Base-by-base conservation (phyloP, 2,888 invertebrate species). In the Thera obeliscata region DNA sequence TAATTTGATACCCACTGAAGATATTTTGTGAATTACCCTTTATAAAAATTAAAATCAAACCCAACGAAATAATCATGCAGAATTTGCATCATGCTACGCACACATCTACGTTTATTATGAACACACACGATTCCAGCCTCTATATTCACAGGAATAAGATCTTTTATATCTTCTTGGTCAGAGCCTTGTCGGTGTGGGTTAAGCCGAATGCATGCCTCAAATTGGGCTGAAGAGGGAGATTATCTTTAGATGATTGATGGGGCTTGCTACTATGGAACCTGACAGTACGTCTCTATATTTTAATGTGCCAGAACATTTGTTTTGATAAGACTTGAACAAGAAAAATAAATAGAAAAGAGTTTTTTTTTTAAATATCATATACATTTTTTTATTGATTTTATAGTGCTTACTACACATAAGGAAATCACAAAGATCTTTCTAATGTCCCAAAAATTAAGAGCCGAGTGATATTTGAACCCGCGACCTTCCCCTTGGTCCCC, bases 191-290 rank as follows among this genome's bases (percentile, higher is more conserved):
- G 80, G 89, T 89, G 87, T 89, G 88, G 73, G 89, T 88, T 91
- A 90, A 91, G 90, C 90, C 84, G 86, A 87, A 80, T 88, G 89
- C 89, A 90, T 85, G 87, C 84, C 83, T 90, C 88, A 89, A 91
- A 90, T 90, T 90, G 88, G 88, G 88, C 87, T 93, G 93, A 94
- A 94, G 94, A 93, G 94, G 90, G 93, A 95, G 95, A 95, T 95
- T 94, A 95, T 95, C 95, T 95, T 85, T 84, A 88, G 89, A 94
- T 95, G 94, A 95, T 95, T 94, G 94, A 94, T 94, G 94, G 94
- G 91, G 73, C 69, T 66, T 43, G 61, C 73, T 69, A 71, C 72
- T 65, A 66, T 70, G 67, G 69, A 72, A 65, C 67, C 61, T 61
- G 9, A 46, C 43, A 57, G 56, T 60, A 64, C 70, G 68, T 60